These are phyloP conservation scores for Papilio dardanus DNA, from an alignment of 1,140 invertebrate species.

Conservation along the genomic window DNA sequence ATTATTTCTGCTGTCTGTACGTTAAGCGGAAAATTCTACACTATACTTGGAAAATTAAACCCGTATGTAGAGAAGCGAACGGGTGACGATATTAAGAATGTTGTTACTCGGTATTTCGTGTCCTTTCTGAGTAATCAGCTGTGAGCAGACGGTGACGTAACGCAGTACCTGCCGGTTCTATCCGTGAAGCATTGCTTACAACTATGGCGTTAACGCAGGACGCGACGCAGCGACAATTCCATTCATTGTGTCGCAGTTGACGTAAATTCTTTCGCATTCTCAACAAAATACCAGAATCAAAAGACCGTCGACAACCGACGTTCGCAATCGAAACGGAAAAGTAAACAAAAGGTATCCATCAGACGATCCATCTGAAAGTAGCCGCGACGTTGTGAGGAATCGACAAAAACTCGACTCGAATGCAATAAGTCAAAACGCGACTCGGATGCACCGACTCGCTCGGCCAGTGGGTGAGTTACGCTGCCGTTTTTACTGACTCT, in stretches of 20 bases:
- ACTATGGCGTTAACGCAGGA: slow-evolving; percentile 20
- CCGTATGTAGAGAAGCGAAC: slow-evolving; percentile 3
- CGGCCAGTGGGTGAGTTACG: slow-evolving; percentile 65
- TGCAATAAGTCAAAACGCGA: slow-evolving; percentile 72
- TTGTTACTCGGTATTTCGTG: slow-evolving; percentile 28
- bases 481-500: slow-evolving; percentile 70
- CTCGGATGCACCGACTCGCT: slow-evolving; percentile 43
- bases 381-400: slow-evolving; percentile 48
- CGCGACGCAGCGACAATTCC: slow-evolving; percentile 44
- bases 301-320: slow-evolving; percentile 33
- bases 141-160: slow-evolving; percentile 39
- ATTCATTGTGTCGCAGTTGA: slow-evolving; percentile 45
- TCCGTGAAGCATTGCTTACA: slow-evolving; percentile 20
- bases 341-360: slow-evolving; percentile 63
- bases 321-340: slow-evolving; percentile 50
- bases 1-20: slow-evolving; percentile 19
- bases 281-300: slow-evolving; percentile 40
- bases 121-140: slow-evolving; percentile 32
- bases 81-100: slow-evolving; percentile 18
- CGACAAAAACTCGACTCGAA: slow-evolving; percentile 59
- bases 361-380: slow-evolving; percentile 46
- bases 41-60: slow-evolving; percentile 27
- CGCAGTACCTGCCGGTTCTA: slow-evolving; percentile 6
- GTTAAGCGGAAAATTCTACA: slow-evolving; percentile 28
- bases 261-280: slow-evolving; percentile 40